These are phyloP conservation scores for Cataglyphis cursor DNA, from an alignment of 2,888 invertebrate genomes.

Conservation along the genomic window DNA sequence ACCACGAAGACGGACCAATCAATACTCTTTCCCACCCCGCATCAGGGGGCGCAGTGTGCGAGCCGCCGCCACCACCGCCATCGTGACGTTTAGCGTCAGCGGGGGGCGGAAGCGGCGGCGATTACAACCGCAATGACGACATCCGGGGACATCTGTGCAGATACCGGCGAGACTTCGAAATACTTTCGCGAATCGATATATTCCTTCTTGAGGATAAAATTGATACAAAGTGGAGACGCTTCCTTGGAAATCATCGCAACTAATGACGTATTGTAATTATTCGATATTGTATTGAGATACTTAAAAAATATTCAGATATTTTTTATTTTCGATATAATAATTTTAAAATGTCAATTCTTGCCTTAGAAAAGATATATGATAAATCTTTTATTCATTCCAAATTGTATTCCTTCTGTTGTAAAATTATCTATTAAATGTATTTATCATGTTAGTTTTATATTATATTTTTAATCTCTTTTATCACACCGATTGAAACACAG, in stretches of 20 bases:
- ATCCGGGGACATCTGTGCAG: conserved; percentile 60
- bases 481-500: neutral
- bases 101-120: conserved; percentile 52
- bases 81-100: conserved; percentile 52
- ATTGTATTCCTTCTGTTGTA: neutral
- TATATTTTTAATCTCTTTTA: neutral
- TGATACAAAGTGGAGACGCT: neutral
- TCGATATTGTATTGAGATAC: neutral
- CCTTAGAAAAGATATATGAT: neutral
- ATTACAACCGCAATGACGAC: conserved; percentile 64
- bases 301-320: neutral
- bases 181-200: conserved; percentile 56
- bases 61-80: conserved; percentile 58
- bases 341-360: neutral
- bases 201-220: conserved; percentile 44
- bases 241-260: neutral
- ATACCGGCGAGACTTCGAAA: conserved; percentile 18
- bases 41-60: conserved; percentile 79
- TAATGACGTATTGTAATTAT: neutral
- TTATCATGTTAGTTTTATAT: neutral
- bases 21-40: conserved; percentile 79
- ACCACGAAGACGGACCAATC: conserved; percentile 75
- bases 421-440: neutral
- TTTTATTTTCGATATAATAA: neutral
- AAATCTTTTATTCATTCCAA: neutral